A percentile compares a stretch with the other conserved stretches of the same genome.
Evolutionary conservation across 2,888 invertebrate genomes (phyloP).

Genomic region (Nephrotoma flavescens): DNA sequence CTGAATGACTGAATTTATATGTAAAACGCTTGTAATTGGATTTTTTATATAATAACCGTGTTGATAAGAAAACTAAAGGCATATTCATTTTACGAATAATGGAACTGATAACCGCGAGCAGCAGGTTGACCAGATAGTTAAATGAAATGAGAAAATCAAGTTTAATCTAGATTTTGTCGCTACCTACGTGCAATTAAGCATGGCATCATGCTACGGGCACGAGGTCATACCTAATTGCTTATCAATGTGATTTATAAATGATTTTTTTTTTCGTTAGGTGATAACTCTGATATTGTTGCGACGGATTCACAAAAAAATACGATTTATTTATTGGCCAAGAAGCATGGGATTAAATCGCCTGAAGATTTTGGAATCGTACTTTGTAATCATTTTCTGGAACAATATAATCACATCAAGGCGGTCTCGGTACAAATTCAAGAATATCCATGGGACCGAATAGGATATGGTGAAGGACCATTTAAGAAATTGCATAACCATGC

Average conservation of each 20-base stretch:
- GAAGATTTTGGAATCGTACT: slow-evolving; percentile 64
- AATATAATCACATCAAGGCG: slow-evolving; percentile 58
- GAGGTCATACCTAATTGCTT: not conserved
- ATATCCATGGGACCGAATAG: slow-evolving; percentile 61
- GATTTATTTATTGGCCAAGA: slow-evolving; percentile 62
- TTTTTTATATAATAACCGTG: no score
- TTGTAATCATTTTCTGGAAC: slow-evolving; percentile 56
- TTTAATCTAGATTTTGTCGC: no score
- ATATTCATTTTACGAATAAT: no score
- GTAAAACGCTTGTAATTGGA: no score
- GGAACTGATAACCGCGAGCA: no score
- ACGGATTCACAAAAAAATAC: slow-evolving; percentile 76
- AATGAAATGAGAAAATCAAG: no score
- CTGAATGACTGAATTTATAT: no score
- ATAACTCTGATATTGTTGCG: slow-evolving; percentile 65
- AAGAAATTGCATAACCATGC: slow-evolving; percentile 55
- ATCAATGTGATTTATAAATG: not conserved
- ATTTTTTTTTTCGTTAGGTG: slow-evolving; percentile 28
- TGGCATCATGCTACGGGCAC: not conserved
- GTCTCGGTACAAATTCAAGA: slow-evolving; percentile 55
- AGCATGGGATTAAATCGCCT: slow-evolving; percentile 58
- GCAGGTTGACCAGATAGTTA: no score
- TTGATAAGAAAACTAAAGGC: no score
- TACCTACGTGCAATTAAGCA: not conserved
- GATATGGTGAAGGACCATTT: slow-evolving; percentile 32